Evolutionary conservation across 2,888 invertebrate genomes (phyloP), one percentile per base, ranked within the genome.

Genomic region (Plagodis pulveraria): DNA sequence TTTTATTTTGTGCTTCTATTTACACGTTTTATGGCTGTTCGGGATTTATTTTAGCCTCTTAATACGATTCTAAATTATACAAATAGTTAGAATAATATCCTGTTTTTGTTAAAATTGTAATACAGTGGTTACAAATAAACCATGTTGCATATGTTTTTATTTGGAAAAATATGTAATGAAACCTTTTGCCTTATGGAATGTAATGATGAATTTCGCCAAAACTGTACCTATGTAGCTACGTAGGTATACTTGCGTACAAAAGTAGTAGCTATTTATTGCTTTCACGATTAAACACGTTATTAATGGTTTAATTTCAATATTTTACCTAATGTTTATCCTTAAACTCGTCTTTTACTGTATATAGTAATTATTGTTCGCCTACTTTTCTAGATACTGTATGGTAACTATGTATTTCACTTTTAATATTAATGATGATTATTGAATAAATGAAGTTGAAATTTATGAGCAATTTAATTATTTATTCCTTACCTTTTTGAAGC

Each of bases 361-460:
- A 84, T 86, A 85, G 73, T 80, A 77, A 76, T 70, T 75, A 79
- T 76, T 83, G 78, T 84, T 87, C 80, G 86, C 86, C 86, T 87
- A 86, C 81, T 83, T 86, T 84, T 79, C 72, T 86, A 86, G 80
- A 78, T 78, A 55, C 47, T 83, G 22, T 22, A 83, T 73, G 61
- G 74, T 80, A 81, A 49, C 45, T 60, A 81, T 56, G 48, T 60
- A 83, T 83, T 85, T 88, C 89, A 89, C 87, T 89, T 89, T 89
- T 87, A 89, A 83, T 85, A 86, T 80, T 85, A 83, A 80, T 77
- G 77, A 81, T 78, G 73, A 85, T 81, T 83, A 84, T 76, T 77
- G 80, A 79, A 84, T 85, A 86, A 87, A 87, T 70, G 65, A 81
- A 76, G 77, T 83, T 84, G 72, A 81, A 80, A 81, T 72, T 77